A percentile compares a stretch with the other conserved stretches of the same genome.
Conservation (phyloP, 2,888 invertebrate genomes). For the Sialis lutaria region DNA sequence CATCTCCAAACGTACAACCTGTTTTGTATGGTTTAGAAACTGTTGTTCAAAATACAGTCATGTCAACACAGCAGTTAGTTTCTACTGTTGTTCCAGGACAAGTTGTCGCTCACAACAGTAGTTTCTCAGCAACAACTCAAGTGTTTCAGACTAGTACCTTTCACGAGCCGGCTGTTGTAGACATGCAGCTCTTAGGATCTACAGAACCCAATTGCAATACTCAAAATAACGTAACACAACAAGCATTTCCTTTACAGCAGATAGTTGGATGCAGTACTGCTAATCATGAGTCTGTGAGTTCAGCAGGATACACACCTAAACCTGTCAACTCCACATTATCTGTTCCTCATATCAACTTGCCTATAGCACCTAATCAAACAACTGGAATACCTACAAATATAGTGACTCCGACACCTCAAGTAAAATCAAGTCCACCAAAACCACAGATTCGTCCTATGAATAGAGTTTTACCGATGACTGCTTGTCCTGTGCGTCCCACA, state of each 20-base stretch:
- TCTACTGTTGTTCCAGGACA: conserved; percentile 60
- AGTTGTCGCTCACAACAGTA: conserved; percentile 62
- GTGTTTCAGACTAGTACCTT: conserved; percentile 75
- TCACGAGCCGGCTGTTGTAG: conserved; percentile 50
- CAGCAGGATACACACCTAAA: conserved; percentile 20
- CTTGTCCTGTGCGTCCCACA: conserved; percentile 23
- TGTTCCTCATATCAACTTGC: conserved; percentile 5
- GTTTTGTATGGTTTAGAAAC: conserved; percentile 73
- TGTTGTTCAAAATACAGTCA: conserved; percentile 73
- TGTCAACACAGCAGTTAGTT: conserved; percentile 77
- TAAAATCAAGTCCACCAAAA: conserved; percentile 18
- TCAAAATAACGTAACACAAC: conserved; percentile 20
- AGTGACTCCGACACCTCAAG: conserved; percentile 46
- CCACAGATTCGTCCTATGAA: conserved; percentile 46
- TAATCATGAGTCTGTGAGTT: too few relatives aligned
- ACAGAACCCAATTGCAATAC: conserved; percentile 23
- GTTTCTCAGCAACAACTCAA: conserved; percentile 68
- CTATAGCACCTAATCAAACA: conserved; percentile 4
- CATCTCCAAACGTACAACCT: conserved; percentile 38
- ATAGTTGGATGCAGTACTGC: background rate
- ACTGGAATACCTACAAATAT: conserved; percentile 46
- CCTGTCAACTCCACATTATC: conserved; percentile 29
- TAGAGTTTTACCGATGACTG: conserved; percentile 60
- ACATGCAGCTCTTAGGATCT: conserved; percentile 31
- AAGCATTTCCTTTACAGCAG: conserved; percentile 6